Evolutionary conservation across 2,888 invertebrate species (phyloP).

Genomic region (Acleris holmiana): DNA sequence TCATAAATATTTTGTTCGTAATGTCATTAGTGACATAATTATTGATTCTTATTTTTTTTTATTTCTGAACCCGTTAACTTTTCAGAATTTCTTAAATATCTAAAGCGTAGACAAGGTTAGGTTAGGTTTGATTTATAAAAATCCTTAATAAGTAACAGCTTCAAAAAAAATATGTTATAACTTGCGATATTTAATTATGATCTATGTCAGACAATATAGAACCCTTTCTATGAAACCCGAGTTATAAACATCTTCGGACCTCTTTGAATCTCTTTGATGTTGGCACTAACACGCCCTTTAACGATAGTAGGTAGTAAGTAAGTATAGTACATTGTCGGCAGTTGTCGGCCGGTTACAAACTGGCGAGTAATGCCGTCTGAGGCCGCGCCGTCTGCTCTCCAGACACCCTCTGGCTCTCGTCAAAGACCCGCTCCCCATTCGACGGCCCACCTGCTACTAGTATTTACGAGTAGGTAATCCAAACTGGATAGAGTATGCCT

Average conservation of each 20-base stretch:
- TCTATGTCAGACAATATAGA: too few relatives aligned
- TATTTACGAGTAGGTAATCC: conserved; percentile 17
- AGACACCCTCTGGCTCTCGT: conserved; percentile 44
- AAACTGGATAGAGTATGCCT: background rate
- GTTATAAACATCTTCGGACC: background rate
- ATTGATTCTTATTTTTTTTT: too few relatives aligned
- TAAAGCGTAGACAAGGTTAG: too few relatives aligned
- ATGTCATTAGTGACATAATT: too few relatives aligned
- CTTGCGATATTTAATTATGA: too few relatives aligned
- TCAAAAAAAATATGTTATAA: too few relatives aligned
- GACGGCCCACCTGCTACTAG: conserved; percentile 19
- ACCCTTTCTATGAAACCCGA: too few relatives aligned
- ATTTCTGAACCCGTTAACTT: too few relatives aligned
- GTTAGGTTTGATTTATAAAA: too few relatives aligned
- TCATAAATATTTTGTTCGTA: too few relatives aligned
- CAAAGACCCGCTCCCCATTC: conserved; percentile 19
- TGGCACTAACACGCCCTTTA: background rate
- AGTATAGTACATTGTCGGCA: background rate
- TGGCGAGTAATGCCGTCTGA: conserved; percentile 21
- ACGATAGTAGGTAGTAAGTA: background rate
- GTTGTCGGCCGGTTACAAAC: background rate
- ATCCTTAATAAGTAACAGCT: too few relatives aligned
- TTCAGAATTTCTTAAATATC: too few relatives aligned
- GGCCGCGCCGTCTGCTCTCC: conserved; percentile 44
- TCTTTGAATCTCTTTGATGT: conserved; percentile 3